phyloP scores from a whole-genome alignment of 2,888 invertebrate species.

The Heterodera filipjevi region DNA sequence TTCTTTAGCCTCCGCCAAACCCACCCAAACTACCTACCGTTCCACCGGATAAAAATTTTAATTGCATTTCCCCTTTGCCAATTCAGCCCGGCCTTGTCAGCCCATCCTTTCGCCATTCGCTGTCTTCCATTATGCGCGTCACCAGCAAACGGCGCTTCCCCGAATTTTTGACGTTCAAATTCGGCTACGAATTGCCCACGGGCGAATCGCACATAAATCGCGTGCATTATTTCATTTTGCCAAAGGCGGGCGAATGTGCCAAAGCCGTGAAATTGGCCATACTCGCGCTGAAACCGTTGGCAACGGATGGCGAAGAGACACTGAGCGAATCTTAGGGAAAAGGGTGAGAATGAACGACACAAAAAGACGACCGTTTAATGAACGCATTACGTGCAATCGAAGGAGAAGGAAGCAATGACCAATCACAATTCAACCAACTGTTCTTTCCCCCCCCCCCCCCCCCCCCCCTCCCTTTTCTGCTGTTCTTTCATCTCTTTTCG shows the following conservation, averaged over 20 bases:
- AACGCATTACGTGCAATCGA: neutral
- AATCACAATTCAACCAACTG: neutral
- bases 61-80: neutral
- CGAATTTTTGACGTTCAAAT: conserved; percentile 86
- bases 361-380: neutral
- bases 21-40: no score
- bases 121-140: conserved; percentile 91
- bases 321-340: neutral
- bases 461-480: neutral
- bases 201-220: conserved; percentile 57
- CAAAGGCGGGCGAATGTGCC: conserved; percentile 64
- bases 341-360: neutral
- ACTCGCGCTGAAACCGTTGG: conserved; percentile 45
- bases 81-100: conserved; percentile 75
- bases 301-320: conserved; percentile 37
- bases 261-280: conserved; percentile 63
- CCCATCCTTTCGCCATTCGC: conserved; percentile 82
- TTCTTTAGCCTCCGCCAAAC: no score
- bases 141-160: conserved; percentile 93
- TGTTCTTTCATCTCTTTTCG: conserved; percentile 1
- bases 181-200: conserved; percentile 58
- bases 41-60: no score
- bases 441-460: neutral
- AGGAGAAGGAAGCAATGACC: neutral
- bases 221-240: conserved; percentile 56